Conservation (phyloP, 2,113 vertebrate genomes). For the Muntiacus muntjak region DNA sequence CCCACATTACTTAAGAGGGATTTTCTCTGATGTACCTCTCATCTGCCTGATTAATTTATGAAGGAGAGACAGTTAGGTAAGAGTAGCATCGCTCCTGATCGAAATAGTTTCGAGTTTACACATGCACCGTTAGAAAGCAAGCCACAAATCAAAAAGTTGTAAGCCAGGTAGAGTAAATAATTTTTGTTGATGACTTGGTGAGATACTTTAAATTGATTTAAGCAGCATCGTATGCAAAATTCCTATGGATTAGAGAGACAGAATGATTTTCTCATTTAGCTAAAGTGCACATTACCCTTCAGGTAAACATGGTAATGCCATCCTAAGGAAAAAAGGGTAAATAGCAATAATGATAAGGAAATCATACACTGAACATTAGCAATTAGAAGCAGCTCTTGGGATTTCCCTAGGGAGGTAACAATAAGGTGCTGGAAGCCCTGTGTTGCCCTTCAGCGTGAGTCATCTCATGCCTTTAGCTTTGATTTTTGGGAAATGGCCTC, state of each 20-base stretch:
- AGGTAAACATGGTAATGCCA: conserved; percentile 54
- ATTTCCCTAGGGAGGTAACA: neutral
- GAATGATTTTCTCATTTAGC: conserved; percentile 40
- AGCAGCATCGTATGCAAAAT: conserved; percentile 4
- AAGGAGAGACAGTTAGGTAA: neutral
- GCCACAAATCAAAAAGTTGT: conserved; percentile 44
- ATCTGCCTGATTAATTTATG: conserved; percentile 48
- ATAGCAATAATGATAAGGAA: neutral
- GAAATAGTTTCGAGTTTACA: neutral
- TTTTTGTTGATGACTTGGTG: conserved; percentile 22
- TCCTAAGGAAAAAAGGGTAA: neutral
- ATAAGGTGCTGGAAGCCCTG: neutral
- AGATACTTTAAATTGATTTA: conserved; percentile 46
- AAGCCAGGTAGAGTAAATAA: conserved; percentile 32
- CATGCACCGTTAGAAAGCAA: neutral
- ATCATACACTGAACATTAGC: neutral
- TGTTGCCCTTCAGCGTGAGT: neutral
- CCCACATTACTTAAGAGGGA: neutral
- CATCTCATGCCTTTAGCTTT: neutral
- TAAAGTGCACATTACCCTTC: neutral
- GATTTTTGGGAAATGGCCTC: neutral
- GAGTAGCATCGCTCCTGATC: neutral
- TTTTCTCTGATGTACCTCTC: conserved; percentile 16
- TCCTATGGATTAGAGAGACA: neutral
- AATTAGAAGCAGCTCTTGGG: neutral